phyloP scores from a whole-genome alignment of 2,113 vertebrate species.

The Neotoma lepida region DNA sequence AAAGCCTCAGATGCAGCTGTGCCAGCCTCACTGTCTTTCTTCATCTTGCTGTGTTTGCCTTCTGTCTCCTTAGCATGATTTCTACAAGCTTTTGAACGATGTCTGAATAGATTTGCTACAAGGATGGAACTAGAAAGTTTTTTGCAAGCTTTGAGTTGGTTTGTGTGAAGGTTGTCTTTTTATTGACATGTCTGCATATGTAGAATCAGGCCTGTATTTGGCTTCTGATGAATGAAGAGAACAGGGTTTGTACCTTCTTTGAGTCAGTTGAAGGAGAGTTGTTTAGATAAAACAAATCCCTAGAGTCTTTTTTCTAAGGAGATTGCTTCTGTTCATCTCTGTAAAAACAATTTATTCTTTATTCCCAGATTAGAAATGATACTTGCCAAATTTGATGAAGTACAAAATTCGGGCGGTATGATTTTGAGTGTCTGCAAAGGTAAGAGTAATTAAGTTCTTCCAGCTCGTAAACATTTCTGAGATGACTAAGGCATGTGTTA shows the following conservation, averaged over 20 bases:
- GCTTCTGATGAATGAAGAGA: not conserved
- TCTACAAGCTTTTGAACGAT: not conserved
- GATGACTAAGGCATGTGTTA: slow-evolving; percentile 38
- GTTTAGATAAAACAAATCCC: not conserved
- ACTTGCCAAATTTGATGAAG: slow-evolving; percentile 96
- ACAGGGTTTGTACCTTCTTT: slow-evolving; percentile 1
- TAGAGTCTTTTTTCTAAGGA: slow-evolving; percentile 22
- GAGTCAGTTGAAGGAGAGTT: slow-evolving; percentile 20
- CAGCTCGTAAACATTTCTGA: slow-evolving; percentile 46
- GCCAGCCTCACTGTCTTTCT: not conserved
- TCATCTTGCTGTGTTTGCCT: slow-evolving; percentile 31
- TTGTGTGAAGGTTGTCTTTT: slow-evolving; percentile 35
- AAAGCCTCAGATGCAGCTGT: not conserved
- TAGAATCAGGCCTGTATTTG: not conserved
- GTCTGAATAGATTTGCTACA: slow-evolving; percentile 29
- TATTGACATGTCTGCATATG: not conserved
- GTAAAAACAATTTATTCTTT: slow-evolving; percentile 69
- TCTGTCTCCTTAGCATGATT: not conserved
- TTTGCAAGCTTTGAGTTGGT: slow-evolving; percentile 30
- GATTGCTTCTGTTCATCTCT: slow-evolving; percentile 51
- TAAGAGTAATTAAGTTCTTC: slow-evolving; percentile 84
- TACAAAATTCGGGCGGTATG: slow-evolving; percentile 94
- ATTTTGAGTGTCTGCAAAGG: slow-evolving; percentile 92
- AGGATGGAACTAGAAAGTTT: slow-evolving; percentile 45
- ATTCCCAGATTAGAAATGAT: slow-evolving; percentile 93